Conservation (phyloP, 2,113 vertebrate species). For the Geococcyx californianus region DNA sequence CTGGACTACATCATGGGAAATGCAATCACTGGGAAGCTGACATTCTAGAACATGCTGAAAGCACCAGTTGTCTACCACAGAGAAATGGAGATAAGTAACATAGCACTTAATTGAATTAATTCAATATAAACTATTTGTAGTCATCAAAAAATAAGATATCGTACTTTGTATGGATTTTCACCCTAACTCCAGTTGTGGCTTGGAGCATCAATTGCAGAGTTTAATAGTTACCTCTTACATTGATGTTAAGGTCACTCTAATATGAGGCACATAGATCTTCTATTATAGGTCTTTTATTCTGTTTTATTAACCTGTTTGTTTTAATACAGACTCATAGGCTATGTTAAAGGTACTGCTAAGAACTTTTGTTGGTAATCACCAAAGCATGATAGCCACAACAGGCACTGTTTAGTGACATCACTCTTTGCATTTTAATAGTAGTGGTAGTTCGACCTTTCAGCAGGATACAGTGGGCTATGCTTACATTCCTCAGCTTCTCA, state of each 20-base stretch:
- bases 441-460: not conserved
- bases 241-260: not conserved
- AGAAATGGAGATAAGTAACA: not conserved
- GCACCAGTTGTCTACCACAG: not conserved
- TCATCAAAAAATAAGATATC: not conserved
- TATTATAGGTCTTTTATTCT: not conserved
- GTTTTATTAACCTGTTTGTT: not conserved
- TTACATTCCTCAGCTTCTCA: not conserved
- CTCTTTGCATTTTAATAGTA: not conserved
- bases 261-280: not conserved
- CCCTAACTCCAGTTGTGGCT: not conserved
- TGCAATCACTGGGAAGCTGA: not conserved
- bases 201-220: not conserved
- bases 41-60: not conserved
- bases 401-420: not conserved
- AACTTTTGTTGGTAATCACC: not conserved
- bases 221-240: not conserved
- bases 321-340: not conserved
- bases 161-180: not conserved
- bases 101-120: not conserved
- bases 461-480: not conserved
- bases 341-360: not conserved
- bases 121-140: not conserved
- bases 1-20: not conserved
- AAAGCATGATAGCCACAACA: not conserved